Conservation (phyloP, 1,140 invertebrate genomes). For the Aradophagus sp. region DNA sequence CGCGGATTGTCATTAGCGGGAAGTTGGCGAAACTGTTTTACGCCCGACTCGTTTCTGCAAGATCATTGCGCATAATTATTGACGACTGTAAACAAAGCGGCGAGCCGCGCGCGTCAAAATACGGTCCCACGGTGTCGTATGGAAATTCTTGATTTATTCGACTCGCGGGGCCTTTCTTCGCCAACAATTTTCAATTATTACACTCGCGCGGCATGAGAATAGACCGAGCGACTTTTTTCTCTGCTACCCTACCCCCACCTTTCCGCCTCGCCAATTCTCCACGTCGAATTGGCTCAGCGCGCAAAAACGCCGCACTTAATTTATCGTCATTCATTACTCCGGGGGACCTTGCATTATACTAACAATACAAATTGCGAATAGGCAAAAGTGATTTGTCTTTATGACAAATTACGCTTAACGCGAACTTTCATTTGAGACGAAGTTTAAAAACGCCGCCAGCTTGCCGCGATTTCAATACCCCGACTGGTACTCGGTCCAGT, state of each 20-base stretch:
- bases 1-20: conserved; percentile 46
- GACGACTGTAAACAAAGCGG: conserved; percentile 30
- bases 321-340: conserved; percentile 40
- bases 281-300: not conserved
- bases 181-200: conserved; percentile 36
- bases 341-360: conserved; percentile 16
- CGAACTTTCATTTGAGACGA: conserved; percentile 26
- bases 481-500: not conserved
- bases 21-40: conserved; percentile 28
- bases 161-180: not conserved
- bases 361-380: conserved; percentile 40
- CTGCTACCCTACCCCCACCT: no score
- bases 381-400: conserved; percentile 37
- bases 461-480: conserved; percentile 25
- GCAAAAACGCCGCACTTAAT: conserved; percentile 13
- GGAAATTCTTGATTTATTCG: conserved; percentile 22
- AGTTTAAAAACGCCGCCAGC: conserved; percentile 30
- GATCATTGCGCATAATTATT: conserved; percentile 41
- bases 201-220: conserved; percentile 5
- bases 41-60: conserved; percentile 23
- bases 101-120: conserved; percentile 7
- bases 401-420: conserved; percentile 41
- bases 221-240: no score
- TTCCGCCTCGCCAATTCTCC: no score
- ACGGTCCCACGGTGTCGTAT: conserved; percentile 26